Evolutionary conservation across 2,113 vertebrate species (phyloP).

Genomic region (Cyrtonyx montezumae): DNA sequence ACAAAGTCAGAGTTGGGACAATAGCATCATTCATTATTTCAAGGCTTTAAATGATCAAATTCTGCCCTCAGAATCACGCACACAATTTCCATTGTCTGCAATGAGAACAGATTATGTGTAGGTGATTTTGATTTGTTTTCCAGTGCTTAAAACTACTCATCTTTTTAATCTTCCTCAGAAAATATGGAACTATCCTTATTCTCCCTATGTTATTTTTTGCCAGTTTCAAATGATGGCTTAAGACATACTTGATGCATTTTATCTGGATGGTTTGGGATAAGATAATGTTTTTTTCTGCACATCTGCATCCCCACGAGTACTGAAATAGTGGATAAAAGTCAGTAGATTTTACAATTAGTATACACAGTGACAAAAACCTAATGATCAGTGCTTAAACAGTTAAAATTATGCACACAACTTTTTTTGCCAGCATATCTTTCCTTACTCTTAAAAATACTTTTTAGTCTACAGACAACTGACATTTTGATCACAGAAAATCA

Average conservation of each 20-base stretch:
- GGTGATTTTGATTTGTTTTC: not conserved
- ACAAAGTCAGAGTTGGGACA: not conserved
- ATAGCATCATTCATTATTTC: not conserved
- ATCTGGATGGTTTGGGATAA: conserved; percentile 10
- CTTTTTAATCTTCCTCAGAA: not conserved
- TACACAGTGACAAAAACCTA: conserved; percentile 24
- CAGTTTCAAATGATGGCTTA: conserved; percentile 17
- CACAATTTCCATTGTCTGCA: not conserved
- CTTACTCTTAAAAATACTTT: conserved; percentile 58
- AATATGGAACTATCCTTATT: not conserved
- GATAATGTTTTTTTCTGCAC: conserved; percentile 26
- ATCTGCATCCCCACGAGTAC: conserved; percentile 42
- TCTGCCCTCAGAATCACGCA: not conserved
- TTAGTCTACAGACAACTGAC: conserved; percentile 27
- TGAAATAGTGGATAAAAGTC: conserved; percentile 6
- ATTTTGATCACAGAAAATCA: conserved; percentile 3
- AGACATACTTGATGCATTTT: not conserved
- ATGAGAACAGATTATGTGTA: not conserved
- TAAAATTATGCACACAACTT: conserved; percentile 57
- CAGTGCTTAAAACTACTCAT: not conserved
- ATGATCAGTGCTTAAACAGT: conserved; percentile 25
- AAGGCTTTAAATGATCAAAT: not conserved
- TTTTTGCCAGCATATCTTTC: conserved; percentile 54
- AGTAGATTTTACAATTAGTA: conserved; percentile 28
- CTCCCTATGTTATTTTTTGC: not conserved